phyloP scores from a whole-genome alignment of 1,140 invertebrate species.

The Drosophila serrata region DNA sequence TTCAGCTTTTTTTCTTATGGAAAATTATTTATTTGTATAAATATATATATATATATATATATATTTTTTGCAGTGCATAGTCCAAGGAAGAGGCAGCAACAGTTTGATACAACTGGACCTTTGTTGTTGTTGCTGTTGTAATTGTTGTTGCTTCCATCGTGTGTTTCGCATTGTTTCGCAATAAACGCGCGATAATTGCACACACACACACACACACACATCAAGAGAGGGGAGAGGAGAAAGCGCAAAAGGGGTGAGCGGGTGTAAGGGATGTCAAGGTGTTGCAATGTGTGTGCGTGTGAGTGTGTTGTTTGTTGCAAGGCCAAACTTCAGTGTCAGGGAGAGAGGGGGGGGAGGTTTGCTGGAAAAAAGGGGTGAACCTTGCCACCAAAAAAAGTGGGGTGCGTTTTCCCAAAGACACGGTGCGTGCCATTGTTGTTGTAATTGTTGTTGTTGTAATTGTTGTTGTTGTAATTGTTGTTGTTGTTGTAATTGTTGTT shows the following conservation, averaged over 20 bases:
- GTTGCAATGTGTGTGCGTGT: conserved; percentile 16
- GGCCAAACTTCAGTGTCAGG: neutral
- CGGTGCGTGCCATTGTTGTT: conserved; percentile 35
- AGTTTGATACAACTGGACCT: conserved; percentile 53
- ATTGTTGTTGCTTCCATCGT: too few relatives aligned
- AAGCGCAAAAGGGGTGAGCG: neutral
- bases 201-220: conserved; percentile 3
- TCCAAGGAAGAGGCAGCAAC: conserved; percentile 37
- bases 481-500: neutral
- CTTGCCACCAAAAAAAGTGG: neutral
- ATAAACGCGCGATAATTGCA: conserved; percentile 81
- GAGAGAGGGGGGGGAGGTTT: neutral
- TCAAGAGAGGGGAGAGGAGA: neutral
- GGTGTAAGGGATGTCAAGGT: conserved; percentile 10
- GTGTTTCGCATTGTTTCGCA: conserved; percentile 80
- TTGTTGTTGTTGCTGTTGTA: conserved; percentile 14
- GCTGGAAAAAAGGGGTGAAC: conserved; percentile 13
- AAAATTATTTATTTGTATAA: too few relatives aligned
- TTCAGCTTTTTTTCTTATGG: too few relatives aligned
- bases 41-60: too few relatives aligned
- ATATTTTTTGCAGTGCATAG: neutral
- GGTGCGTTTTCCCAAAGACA: conserved; percentile 17
- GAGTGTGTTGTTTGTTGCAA: conserved; percentile 20
- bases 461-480: neutral
- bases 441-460: neutral